phyloP scores from a whole-genome alignment of 1,140 invertebrate species.

The Rhopalosiphum padi region DNA sequence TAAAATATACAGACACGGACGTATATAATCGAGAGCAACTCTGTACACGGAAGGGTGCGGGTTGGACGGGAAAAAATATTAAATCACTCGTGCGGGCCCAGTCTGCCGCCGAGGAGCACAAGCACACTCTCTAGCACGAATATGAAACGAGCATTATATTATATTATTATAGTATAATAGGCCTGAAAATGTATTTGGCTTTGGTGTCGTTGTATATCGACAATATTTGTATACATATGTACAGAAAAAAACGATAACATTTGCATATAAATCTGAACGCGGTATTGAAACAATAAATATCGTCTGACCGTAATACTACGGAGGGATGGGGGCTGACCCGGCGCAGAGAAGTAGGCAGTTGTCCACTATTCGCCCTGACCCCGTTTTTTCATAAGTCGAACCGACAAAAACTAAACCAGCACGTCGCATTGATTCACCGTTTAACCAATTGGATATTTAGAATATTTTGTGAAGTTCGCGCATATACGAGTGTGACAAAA shows the following conservation, averaged over 20 bases:
- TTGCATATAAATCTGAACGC: conserved; percentile 8
- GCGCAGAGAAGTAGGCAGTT: background rate
- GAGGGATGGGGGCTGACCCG: too few relatives aligned
- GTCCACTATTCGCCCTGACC: background rate
- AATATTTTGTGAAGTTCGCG: background rate
- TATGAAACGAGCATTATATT: background rate
- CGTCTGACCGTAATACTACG: background rate
- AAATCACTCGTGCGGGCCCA: conserved; percentile 30
- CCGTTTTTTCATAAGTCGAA: background rate
- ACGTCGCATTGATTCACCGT: background rate
- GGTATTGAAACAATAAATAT: background rate
- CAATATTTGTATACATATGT: background rate
- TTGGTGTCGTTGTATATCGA: background rate
- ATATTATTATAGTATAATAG: background rate
- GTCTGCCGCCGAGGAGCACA: background rate
- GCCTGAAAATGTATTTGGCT: conserved; percentile 30
- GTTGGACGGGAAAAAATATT: background rate
- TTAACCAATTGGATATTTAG: conserved; percentile 2
- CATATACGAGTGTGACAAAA: background rate
- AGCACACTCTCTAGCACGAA: conserved; percentile 35
- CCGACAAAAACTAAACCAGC: background rate
- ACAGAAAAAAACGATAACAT: conserved; percentile 37
- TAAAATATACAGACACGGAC: conserved; percentile 12
- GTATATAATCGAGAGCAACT: background rate
- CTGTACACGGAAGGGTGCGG: background rate